Percentiles rank a stretch among this genome's conserved stretches.
Evolutionary conservation across 2,113 vertebrate species (phyloP).

Genomic region (Lepus timidus): DNA sequence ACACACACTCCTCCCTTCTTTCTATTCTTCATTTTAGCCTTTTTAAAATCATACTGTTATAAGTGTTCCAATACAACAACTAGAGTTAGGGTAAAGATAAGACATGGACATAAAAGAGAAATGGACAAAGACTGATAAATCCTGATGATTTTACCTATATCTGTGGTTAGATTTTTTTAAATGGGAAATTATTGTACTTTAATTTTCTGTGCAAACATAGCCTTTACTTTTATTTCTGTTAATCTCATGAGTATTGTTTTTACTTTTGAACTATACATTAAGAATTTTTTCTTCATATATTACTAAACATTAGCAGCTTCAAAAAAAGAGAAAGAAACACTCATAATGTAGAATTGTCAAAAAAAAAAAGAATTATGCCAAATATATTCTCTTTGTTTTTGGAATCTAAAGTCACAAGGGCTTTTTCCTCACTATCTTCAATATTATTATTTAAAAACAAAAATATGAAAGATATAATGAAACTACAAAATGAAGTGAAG

Average conservation of each 20-base stretch:
- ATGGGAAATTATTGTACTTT: slow-evolving; percentile 30
- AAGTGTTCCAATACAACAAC: background rate
- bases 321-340: background rate
- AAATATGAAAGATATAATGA: slow-evolving; percentile 36
- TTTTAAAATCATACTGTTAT: background rate
- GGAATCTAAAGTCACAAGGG: background rate
- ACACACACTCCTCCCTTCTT: background rate
- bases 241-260: background rate
- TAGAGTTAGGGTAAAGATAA: background rate
- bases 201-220: background rate
- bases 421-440: background rate
- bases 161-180: slow-evolving; percentile 24
- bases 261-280: background rate
- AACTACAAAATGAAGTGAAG: slow-evolving; percentile 55
- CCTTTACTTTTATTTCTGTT: background rate
- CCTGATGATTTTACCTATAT: background rate
- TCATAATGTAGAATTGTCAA: slow-evolving; percentile 14
- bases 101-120: background rate
- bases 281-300: background rate
- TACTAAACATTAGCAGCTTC: slow-evolving; percentile 37
- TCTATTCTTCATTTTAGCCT: background rate
- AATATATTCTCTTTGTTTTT: slow-evolving; percentile 32
- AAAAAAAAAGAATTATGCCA: fast-evolving
- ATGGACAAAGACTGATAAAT: background rate
- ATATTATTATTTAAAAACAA: slow-evolving; percentile 66